phyloP scores from a whole-genome alignment of 2,113 vertebrate genomes.

The Ochotona princeps region DNA sequence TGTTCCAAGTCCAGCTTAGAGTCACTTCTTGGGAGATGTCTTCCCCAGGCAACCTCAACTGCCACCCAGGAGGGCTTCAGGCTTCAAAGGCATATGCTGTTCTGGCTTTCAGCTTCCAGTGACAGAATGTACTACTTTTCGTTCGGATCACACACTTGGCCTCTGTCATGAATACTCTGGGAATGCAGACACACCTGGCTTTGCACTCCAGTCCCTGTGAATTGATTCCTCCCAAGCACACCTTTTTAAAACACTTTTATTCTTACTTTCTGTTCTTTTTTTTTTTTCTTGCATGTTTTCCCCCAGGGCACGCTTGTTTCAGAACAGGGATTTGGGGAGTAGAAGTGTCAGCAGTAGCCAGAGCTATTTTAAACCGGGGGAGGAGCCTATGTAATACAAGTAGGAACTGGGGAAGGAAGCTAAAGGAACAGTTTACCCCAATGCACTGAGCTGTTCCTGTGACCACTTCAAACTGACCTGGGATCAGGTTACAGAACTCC shows the following conservation, averaged over 20 bases:
- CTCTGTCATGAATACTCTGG: neutral
- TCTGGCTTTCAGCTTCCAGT: neutral
- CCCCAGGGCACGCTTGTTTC: neutral
- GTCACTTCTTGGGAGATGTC: neutral
- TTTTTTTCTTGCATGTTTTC: neutral
- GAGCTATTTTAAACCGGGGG: slow-evolving; percentile 61
- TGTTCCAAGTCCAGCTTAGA: neutral
- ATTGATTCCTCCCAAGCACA: neutral
- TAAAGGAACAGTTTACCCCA: neutral
- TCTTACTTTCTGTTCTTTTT: neutral
- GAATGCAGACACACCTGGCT: neutral
- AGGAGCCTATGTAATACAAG: slow-evolving; percentile 16
- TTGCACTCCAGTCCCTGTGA: neutral
- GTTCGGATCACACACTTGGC: neutral
- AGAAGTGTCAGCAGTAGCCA: slow-evolving; percentile 28
- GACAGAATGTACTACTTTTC: neutral
- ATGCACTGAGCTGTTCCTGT: neutral
- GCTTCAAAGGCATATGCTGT: neutral
- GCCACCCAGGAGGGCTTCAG: neutral
- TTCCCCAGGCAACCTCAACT: neutral
- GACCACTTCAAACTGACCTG: slow-evolving; percentile 14
- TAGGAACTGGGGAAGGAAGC: neutral
- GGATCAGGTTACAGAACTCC: neutral
- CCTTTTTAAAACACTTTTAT: neutral
- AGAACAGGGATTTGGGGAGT: neutral